Base-by-base conservation (phyloP, 2,888 invertebrate genomes). In the Drosophila lacicola region DNA sequence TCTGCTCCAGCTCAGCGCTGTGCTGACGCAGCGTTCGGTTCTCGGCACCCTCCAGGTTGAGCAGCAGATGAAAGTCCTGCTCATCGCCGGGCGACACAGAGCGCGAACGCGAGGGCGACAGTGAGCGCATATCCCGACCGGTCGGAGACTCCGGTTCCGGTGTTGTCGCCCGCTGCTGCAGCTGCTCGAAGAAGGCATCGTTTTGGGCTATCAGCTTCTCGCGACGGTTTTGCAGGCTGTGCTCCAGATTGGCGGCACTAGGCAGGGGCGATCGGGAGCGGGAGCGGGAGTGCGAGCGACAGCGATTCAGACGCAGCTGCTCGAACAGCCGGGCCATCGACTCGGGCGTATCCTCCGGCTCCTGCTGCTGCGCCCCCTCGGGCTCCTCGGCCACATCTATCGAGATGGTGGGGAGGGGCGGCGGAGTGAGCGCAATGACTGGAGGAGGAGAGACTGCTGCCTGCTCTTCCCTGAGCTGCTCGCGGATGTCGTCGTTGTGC, bases 201-300 rank as follows among this genome's bases (percentile, higher is more conserved):
- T 83, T 90, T 49, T 81, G 84, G 0, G 89, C 89, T 33, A 90
- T 89, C 11, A 90, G 41, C 47, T 80, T 83, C n/a, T 70, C 79
- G 0, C 89, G 77, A 0, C 90, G 76, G 2, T 67, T 62, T 34
- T 88, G 81, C 21, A 90, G 36, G 3, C 90, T 89, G n/a, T 82
- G 86, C 37, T 78, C 86, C 25, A 90, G 39, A 51, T 90, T 88
- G 17, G 74, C 74, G 0, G 82, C 70, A 5, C 72, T 78, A 2
- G 90, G 90, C 17, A 89, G 45, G 0, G 88, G 88, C 1, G 88
- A 78, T 19, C 80, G 65, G 11, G 87, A 87, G 2, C 85, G 65
- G 11, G 87, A 87, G 3, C 85, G 80, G 2, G 89, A 82, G 6
- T 73, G 76, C 1, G 82, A 84, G 10, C 81, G 79, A 4, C 70